Conservation (phyloP, 2,113 vertebrate species). For the Ia io region DNA sequence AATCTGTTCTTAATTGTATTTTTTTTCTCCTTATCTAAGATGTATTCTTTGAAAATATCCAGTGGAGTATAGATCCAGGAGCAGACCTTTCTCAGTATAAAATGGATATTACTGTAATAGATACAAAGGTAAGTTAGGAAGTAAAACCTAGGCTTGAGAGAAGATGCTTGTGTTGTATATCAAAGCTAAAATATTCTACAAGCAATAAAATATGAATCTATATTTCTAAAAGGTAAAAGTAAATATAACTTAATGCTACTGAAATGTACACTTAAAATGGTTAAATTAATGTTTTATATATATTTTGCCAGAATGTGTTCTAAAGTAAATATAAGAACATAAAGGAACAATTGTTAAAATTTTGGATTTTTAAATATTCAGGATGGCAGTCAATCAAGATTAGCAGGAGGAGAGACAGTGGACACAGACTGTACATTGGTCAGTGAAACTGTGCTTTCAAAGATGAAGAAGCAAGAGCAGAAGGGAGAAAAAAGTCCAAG, state of each 20-base stretch:
- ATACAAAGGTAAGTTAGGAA: conserved; percentile 83
- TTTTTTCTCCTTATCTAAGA: conserved; percentile 72
- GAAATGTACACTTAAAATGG: not conserved
- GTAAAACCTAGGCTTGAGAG: not conserved
- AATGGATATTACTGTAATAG: conserved; percentile 82
- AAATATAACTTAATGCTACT: conserved; percentile 24
- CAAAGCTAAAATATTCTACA: not conserved
- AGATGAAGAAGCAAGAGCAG: conserved; percentile 79
- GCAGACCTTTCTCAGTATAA: conserved; percentile 89
- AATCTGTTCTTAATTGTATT: conserved; percentile 48
- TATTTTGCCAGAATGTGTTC: conserved; percentile 16
- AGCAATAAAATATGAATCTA: conserved; percentile 2
- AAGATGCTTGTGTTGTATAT: not conserved
- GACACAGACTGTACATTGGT: conserved; percentile 94
- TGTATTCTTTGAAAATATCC: conserved; percentile 83
- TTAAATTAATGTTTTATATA: not conserved
- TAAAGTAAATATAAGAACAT: conserved; percentile 14
- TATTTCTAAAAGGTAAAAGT: not conserved
- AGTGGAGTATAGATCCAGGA: conserved; percentile 94
- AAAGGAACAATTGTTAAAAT: conserved; percentile 29
- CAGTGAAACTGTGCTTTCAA: conserved; percentile 90
- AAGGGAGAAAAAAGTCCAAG: conserved; percentile 71
- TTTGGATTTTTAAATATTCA: conserved; percentile 58
- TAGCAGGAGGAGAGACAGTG: conserved; percentile 78
- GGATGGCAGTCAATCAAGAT: conserved; percentile 76